Conservation (phyloP, 2,113 vertebrate genomes). For the Labeo catla region DNA sequence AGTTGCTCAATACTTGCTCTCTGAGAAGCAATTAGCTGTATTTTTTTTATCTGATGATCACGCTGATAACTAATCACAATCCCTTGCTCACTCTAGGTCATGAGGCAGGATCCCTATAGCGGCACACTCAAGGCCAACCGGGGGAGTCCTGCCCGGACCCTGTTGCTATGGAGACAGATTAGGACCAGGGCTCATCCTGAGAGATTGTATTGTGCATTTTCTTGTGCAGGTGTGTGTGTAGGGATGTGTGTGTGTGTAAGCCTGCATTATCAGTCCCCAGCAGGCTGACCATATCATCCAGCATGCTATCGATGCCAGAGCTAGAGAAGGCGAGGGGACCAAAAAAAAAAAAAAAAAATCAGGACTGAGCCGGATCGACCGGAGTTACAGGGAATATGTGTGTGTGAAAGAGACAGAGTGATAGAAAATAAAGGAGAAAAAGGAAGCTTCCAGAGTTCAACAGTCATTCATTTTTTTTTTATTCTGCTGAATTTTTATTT, state of each 20-base stretch:
- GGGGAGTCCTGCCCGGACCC: slow-evolving; percentile 12
- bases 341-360: slow-evolving; percentile 30
- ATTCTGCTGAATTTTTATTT: not conserved
- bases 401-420: not conserved
- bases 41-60: slow-evolving; percentile 67
- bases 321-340: slow-evolving; percentile 56
- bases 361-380: slow-evolving; percentile 45
- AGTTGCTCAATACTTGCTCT: slow-evolving; percentile 63
- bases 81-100: slow-evolving; percentile 39
- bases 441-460: not conserved
- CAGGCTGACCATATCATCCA: slow-evolving; percentile 60
- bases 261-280: slow-evolving; percentile 56
- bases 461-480: not conserved
- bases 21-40: slow-evolving; percentile 74
- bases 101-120: not conserved
- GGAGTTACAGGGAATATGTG: slow-evolving; percentile 43
- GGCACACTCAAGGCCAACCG: slow-evolving; percentile 4
- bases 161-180: slow-evolving; percentile 59
- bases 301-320: slow-evolving; percentile 45
- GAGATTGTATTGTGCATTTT: slow-evolving; percentile 54
- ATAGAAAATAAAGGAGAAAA: not conserved
- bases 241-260: slow-evolving; percentile 8
- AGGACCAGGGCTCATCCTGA: slow-evolving; percentile 50
- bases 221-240: slow-evolving; percentile 40
- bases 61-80: slow-evolving; percentile 61